These are phyloP conservation scores for Cancer borealis DNA, from an alignment of 2,888 invertebrate species.

Conservation along the genomic window DNA sequence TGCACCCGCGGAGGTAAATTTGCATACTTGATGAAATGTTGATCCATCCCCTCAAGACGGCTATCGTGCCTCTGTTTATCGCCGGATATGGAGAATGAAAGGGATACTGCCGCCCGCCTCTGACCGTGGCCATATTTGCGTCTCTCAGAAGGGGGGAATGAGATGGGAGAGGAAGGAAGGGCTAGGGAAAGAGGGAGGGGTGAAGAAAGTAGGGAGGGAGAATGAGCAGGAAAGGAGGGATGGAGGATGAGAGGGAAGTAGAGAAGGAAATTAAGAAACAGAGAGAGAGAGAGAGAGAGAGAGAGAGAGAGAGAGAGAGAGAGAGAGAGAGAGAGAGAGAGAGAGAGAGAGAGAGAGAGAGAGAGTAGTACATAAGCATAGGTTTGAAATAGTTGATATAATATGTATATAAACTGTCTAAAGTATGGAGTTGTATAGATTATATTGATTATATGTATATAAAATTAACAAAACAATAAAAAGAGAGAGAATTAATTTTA, in stretches of 20 bases:
- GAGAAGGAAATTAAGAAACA: not conserved
- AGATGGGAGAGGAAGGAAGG: constrained; percentile 33
- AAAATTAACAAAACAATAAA: too few relatives aligned
- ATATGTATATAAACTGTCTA: too few relatives aligned
- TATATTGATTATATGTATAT: too few relatives aligned
- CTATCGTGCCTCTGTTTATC: constrained; percentile 63
- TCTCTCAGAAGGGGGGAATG: constrained; percentile 34
- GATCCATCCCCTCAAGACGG: constrained; percentile 61
- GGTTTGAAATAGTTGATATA: too few relatives aligned
- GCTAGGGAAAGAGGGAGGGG: not conserved
- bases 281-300: not conserved
- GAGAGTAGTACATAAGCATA: too few relatives aligned
- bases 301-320: not conserved
- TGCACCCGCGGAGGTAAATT: constrained; percentile 63
- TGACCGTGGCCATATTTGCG: constrained; percentile 60
- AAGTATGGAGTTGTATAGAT: too few relatives aligned
- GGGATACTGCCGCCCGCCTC: constrained; percentile 54
- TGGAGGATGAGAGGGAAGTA: not conserved
- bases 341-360: not conserved
- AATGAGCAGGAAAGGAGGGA: not conserved
- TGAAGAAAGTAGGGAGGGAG: not conserved
- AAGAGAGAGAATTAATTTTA: too few relatives aligned
- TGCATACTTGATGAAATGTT: constrained; percentile 73
- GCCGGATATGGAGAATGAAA: constrained; percentile 68
- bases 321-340: constrained; percentile 13